Percentiles rank a stretch among this genome's conserved stretches.
Conservation (phyloP, 2,113 vertebrate species). For the Cephalopholis sonnerati region DNA sequence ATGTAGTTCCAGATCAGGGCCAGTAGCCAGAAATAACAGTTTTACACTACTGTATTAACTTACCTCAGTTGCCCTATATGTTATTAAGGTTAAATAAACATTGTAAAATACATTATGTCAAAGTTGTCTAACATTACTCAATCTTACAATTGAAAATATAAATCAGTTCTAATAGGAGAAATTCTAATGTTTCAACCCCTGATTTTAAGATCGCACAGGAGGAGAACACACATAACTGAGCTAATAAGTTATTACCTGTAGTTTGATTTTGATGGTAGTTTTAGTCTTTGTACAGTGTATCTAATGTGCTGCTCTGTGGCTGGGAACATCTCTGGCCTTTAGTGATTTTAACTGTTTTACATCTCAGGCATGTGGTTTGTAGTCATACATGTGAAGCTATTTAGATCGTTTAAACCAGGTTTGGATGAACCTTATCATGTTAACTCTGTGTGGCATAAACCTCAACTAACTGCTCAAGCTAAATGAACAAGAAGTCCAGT, state of each 20-base stretch:
- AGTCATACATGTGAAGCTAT: neutral
- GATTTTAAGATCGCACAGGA: neutral
- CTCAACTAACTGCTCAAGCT: neutral
- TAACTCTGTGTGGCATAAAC: neutral
- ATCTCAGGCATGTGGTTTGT: neutral
- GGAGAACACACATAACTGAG: neutral
- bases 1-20: no score
- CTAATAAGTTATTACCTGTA: no score
- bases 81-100: neutral
- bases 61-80: neutral
- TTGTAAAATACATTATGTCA: neutral
- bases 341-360: neutral
- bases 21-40: neutral
- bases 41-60: neutral
- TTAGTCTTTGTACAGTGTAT: neutral
- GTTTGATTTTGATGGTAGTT: neutral
- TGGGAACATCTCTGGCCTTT: neutral
- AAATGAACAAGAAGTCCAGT: neutral
- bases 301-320: neutral
- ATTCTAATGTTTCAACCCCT: no score
- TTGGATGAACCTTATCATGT: neutral
- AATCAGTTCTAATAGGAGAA: neutral
- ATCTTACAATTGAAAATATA: neutral
- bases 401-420: constrained; percentile 1
- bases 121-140: neutral